Evolutionary conservation across 2,888 invertebrate species (phyloP).

Genomic region (Spodoptera picta): DNA sequence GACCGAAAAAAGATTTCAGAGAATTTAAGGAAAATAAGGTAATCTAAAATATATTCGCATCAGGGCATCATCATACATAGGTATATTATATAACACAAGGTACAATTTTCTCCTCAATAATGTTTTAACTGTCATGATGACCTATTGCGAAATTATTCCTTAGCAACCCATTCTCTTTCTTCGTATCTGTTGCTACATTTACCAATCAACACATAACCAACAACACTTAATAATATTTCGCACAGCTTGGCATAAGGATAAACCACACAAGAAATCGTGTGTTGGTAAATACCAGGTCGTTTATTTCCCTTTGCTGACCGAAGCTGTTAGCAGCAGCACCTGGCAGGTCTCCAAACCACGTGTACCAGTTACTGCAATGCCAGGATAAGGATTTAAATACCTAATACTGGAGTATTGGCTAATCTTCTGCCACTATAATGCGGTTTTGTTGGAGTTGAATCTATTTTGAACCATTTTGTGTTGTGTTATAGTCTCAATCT

Average conservation of each 20-base stretch:
- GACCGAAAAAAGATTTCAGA: slow-evolving; percentile 7
- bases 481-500: background rate
- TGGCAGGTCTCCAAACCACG: slow-evolving; percentile 49
- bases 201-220: no score
- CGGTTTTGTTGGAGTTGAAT: slow-evolving; percentile 1
- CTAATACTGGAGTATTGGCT: slow-evolving; percentile 5
- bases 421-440: slow-evolving; percentile 6
- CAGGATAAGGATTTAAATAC: slow-evolving; percentile 25
- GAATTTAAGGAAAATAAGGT: background rate
- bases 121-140: no score
- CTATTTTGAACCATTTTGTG: no score
- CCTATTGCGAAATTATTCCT: no score
- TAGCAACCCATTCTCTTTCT: no score
- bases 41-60: no score
- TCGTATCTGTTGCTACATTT: no score
- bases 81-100: no score
- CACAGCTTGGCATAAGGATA: slow-evolving; percentile 3
- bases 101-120: no score
- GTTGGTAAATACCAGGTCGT: slow-evolving; percentile 29
- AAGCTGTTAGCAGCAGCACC: slow-evolving; percentile 33
- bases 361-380: slow-evolving; percentile 47
- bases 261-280: slow-evolving; percentile 21
- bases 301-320: slow-evolving; percentile 40
- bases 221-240: no score
- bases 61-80: no score